Percentiles rank a stretch among this genome's conserved stretches.
Evolutionary conservation across 1,140 invertebrate species (phyloP).

Genomic region (Ostrea edulis): DNA sequence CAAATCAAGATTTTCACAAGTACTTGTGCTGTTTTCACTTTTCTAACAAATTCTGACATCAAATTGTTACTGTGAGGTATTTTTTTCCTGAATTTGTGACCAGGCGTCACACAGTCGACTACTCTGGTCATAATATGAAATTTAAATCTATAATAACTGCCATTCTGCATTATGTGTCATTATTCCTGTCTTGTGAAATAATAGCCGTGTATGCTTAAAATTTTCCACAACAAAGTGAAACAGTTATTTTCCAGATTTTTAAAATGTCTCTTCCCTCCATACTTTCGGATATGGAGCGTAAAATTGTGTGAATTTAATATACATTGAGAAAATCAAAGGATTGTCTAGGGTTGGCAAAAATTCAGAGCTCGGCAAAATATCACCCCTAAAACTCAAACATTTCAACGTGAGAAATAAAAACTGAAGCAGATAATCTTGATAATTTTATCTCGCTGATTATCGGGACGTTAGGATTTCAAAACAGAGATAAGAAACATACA

Average conservation of each 20-base stretch:
- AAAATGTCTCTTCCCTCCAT: neutral
- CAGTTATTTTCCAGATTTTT: neutral
- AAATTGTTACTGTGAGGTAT: neutral
- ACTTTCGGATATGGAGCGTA: neutral
- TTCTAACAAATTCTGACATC: neutral
- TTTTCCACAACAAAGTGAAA: neutral
- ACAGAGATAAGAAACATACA: slow-evolving; percentile 10
- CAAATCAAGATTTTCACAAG: slow-evolving; percentile 4
- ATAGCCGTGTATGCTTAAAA: neutral
- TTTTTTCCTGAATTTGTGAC: neutral
- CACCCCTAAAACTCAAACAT: neutral
- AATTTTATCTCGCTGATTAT: slow-evolving; percentile 6
- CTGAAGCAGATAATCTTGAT: neutral
- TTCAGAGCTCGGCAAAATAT: slow-evolving; percentile 25
- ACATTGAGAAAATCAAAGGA: neutral
- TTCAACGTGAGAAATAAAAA: slow-evolving; percentile 36
- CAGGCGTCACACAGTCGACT: slow-evolving; percentile 16
- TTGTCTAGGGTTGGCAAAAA: slow-evolving; percentile 26
- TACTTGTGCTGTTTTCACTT: neutral
- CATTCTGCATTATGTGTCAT: slow-evolving; percentile 1
- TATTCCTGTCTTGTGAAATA: neutral
- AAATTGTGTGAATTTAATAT: neutral
- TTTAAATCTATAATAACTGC: slow-evolving; percentile 40
- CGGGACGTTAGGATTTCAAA: slow-evolving; percentile 10
- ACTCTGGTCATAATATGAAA: slow-evolving; percentile 10